Evolutionary conservation across 2,113 vertebrate genomes (phyloP).

Genomic region (Paratilapia polleni): DNA sequence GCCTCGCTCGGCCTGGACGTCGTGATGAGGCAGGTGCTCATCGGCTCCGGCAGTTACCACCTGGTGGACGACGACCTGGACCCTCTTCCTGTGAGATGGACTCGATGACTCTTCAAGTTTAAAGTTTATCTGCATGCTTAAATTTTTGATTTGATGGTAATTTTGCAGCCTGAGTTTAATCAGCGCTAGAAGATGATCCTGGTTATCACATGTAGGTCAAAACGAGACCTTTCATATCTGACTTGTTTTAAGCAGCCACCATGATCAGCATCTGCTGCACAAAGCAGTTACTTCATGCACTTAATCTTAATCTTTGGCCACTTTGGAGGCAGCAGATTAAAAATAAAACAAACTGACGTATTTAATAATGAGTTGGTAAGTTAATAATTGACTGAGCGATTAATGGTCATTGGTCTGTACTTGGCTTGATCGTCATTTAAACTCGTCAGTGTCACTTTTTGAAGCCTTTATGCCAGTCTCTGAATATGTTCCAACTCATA

Average conservation of each 20-base stretch:
- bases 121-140: too few species aligned
- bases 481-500: background rate
- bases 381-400: background rate
- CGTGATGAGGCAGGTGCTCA: constrained; percentile 92
- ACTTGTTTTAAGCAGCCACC: too few species aligned
- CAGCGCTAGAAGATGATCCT: too few species aligned
- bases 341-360: background rate
- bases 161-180: too few species aligned
- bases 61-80: constrained; percentile 88
- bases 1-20: constrained; percentile 89
- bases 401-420: background rate
- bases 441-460: too few species aligned
- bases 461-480: too few species aligned
- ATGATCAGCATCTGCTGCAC: too few species aligned
- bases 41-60: constrained; percentile 91
- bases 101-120: background rate
- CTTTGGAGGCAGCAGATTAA: background rate
- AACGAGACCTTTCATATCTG: too few species aligned
- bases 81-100: constrained; percentile 86
- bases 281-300: too few species aligned
- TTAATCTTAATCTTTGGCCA: background rate
- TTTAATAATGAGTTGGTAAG: background rate
- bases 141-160: too few species aligned
- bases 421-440: too few species aligned
- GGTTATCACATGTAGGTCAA: too few species aligned